Evolutionary conservation across 2,113 vertebrate genomes (phyloP).

Genomic region (Sinocyclocheilus rhinocerous): DNA sequence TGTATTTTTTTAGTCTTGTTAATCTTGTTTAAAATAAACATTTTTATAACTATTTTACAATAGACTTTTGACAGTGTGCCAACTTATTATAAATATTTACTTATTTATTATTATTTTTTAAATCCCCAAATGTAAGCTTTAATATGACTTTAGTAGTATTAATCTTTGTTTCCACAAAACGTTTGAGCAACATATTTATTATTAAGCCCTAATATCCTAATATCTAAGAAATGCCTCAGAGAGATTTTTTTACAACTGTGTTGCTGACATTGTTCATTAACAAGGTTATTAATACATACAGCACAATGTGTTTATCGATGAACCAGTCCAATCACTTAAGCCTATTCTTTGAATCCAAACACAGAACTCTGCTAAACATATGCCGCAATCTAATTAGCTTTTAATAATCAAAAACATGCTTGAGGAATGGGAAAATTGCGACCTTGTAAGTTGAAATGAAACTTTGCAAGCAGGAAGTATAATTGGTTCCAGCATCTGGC

Average conservation of each 20-base stretch:
- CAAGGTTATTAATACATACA: not conserved
- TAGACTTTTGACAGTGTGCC: too few relatives aligned
- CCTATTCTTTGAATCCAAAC: not conserved
- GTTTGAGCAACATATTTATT: not conserved
- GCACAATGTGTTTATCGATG: not conserved
- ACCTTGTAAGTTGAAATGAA: conserved; percentile 51
- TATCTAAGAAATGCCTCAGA: not conserved
- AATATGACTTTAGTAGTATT: not conserved
- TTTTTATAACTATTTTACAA: too few relatives aligned
- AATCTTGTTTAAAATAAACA: too few relatives aligned
- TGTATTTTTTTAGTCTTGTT: too few relatives aligned
- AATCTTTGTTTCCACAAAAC: not conserved
- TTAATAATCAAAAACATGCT: conserved; percentile 49
- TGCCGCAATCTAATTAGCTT: conserved; percentile 49
- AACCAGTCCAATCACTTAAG: not conserved
- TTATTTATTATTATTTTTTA: too few relatives aligned
- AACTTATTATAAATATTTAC: too few relatives aligned
- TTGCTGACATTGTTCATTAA: not conserved
- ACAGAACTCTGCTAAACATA: conserved; percentile 41
- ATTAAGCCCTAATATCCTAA: not conserved
- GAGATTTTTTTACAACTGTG: not conserved
- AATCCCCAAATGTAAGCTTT: too few relatives aligned
- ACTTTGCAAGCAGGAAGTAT: conserved; percentile 22
- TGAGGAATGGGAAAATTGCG: conserved; percentile 13
- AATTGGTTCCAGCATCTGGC: conserved; percentile 51